phyloP scores from a whole-genome alignment of 2,113 vertebrate genomes.

The Okapia johnstoni region DNA sequence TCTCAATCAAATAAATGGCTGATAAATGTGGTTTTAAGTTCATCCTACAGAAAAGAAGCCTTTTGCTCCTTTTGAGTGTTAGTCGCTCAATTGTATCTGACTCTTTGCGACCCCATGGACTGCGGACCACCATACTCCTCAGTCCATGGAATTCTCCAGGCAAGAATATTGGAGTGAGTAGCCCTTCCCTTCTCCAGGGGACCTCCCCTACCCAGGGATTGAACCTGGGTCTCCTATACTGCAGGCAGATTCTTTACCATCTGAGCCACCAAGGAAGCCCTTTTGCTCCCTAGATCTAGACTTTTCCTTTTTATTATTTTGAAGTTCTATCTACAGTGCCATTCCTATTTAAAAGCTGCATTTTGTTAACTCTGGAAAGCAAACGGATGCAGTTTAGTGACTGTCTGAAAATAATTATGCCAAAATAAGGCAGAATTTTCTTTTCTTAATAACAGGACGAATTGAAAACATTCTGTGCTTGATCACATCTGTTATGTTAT shows the following conservation, averaged over 20 bases:
- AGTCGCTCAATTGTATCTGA: accelerated
- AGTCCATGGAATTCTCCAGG: neutral
- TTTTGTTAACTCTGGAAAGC: slow-evolving; percentile 34
- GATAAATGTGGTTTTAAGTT: neutral
- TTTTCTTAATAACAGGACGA: slow-evolving; percentile 45
- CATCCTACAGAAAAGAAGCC: neutral
- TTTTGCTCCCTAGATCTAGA: neutral
- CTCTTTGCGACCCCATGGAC: accelerated
- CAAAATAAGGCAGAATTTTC: slow-evolving; percentile 47
- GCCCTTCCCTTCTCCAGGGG: neutral
- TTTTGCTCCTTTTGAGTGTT: neutral
- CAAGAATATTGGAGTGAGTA: neutral
- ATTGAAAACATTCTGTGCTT: slow-evolving; percentile 52
- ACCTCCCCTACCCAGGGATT: neutral
- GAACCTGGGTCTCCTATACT: neutral
- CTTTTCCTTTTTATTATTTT: neutral
- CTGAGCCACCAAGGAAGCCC: neutral
- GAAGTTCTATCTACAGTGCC: neutral
- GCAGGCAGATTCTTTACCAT: neutral
- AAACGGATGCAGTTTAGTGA: slow-evolving; percentile 12
- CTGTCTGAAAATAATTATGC: slow-evolving; percentile 38
- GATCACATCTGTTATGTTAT: slow-evolving; percentile 52
- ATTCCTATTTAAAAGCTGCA: neutral
- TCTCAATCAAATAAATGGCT: neutral
- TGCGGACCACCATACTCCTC: neutral